A percentile compares a stretch with the other conserved stretches of the same genome.
Evolutionary conservation across 2,113 vertebrate genomes (phyloP).

Genomic region (Climacteris rufus): DNA sequence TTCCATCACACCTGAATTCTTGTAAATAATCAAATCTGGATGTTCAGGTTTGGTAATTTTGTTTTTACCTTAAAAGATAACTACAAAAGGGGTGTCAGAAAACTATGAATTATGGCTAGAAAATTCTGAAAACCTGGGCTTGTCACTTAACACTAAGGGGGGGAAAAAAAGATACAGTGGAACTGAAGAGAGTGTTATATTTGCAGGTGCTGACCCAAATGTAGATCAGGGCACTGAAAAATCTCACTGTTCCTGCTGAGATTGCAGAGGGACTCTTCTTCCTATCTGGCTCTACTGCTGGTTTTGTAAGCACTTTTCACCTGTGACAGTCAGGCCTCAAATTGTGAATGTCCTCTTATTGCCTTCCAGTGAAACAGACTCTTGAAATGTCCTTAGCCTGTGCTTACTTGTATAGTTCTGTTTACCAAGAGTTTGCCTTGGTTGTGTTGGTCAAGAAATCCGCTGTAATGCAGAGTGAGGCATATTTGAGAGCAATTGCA

Average conservation of each 20-base stretch:
- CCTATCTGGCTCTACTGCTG: slow-evolving; percentile 28
- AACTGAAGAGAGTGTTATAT: background rate
- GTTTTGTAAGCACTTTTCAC: slow-evolving; percentile 52
- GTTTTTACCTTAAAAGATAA: background rate
- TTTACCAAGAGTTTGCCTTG: slow-evolving; percentile 23
- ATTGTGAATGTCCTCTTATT: slow-evolving; percentile 34
- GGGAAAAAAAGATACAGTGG: background rate
- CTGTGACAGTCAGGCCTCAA: slow-evolving; percentile 45
- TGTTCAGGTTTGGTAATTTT: slow-evolving; percentile 3
- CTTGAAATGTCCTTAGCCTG: slow-evolving; percentile 37
- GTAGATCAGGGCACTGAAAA: slow-evolving; percentile 9
- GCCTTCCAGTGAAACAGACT: slow-evolving; percentile 55
- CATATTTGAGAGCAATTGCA: slow-evolving; percentile 37
- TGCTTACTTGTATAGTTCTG: slow-evolving; percentile 22
- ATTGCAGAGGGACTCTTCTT: slow-evolving; percentile 16
- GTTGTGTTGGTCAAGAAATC: slow-evolving; percentile 27
- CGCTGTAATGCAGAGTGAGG: slow-evolving; percentile 4
- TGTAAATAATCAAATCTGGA: slow-evolving; percentile 19
- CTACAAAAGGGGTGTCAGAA: background rate
- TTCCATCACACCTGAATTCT: slow-evolving; percentile 53
- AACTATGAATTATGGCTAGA: background rate
- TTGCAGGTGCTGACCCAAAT: background rate
- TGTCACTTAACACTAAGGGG: background rate
- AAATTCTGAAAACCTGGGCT: background rate
- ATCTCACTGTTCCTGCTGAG: background rate